Evolutionary conservation across 2,888 invertebrate genomes (phyloP), one percentile per base, ranked within the genome.

Genomic region (Tromatobia lineatoria): DNA sequence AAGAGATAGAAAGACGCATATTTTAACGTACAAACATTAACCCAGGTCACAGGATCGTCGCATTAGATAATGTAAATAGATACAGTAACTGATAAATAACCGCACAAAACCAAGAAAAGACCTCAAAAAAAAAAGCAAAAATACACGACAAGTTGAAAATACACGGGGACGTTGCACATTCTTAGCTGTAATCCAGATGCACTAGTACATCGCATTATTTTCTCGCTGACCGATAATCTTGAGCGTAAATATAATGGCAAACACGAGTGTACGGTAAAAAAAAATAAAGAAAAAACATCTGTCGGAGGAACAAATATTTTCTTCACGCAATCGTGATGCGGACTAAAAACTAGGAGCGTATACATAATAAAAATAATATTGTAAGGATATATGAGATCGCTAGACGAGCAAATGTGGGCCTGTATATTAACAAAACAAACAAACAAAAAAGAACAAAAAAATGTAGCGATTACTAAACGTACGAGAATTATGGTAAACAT

Each of bases 351-450:
- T 83, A 74, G 69, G 80, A 74, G 45, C 73, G 80, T 86, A 83
- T 87, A 87, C 80, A 83, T 86, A 86, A 87, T 74, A 86, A 84
- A 78, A 84, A 64, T 34, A 64, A 75, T 83, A 85, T 86, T 84
- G 85, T 85, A 86, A 74, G 88, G 80, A 87, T 87, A 88, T 83
- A 88, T 88, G 88, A 86, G 78, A 79, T 82, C 74, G 85, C 85
- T 88, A 88, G 86, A 86, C 82, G 88, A 88, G 86, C 83, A 87
- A 90, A 86, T 88, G 88, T 85, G 88, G 90, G 85, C 87, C 88
- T 92, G 90, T 90, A 90, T 89, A 87, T 89, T 91, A 90, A 90
- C 80, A 82, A 88, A 83, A 88, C 83, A 64, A 82, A 69, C 61
- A 64, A 52, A 54, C 45, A 79, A 85, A 82, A 76, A 54, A 83